Percentiles rank a stretch among this genome's conserved stretches.
Evolutionary conservation across 2,888 invertebrate genomes (phyloP).

Genomic region (Nesidiocoris tenuis): DNA sequence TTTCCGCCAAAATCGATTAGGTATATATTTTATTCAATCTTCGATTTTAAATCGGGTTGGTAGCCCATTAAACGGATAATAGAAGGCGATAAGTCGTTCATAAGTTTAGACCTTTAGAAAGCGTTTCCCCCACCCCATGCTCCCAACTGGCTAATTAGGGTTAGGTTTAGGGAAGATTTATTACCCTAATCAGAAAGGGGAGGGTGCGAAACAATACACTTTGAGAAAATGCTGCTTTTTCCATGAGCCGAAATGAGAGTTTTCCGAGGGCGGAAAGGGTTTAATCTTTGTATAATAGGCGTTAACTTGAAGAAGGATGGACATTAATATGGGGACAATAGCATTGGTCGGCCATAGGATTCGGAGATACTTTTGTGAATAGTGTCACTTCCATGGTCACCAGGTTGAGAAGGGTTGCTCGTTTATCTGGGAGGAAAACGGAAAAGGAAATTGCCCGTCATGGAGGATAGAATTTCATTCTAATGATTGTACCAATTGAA

Average conservation of each 20-base stretch:
- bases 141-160: no score
- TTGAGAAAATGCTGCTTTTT: conserved; percentile 20
- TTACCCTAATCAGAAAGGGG: conserved; percentile 13
- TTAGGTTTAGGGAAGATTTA: conserved; percentile 26
- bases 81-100: conserved; percentile 20
- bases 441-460: neutral
- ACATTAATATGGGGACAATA: conserved; percentile 21
- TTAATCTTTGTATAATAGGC: conserved; percentile 41
- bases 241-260: conserved; percentile 4
- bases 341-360: no score
- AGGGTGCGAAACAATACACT: conserved; percentile 7
- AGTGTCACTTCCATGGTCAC: neutral
- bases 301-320: conserved; percentile 33
- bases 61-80: conserved; percentile 23
- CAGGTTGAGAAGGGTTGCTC: conserved; percentile 9
- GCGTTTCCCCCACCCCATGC: no score
- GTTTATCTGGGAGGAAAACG: neutral
- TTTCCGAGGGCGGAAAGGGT: conserved; percentile 4
- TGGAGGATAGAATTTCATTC: no score
- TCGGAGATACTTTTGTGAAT: conserved; percentile 5
- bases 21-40: no score
- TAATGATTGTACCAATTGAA: no score
- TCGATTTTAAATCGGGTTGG: no score
- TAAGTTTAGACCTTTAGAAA: no score
- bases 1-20: no score